Conservation (phyloP, 2,113 vertebrate genomes). For the Actenoides lindsayi region DNA sequence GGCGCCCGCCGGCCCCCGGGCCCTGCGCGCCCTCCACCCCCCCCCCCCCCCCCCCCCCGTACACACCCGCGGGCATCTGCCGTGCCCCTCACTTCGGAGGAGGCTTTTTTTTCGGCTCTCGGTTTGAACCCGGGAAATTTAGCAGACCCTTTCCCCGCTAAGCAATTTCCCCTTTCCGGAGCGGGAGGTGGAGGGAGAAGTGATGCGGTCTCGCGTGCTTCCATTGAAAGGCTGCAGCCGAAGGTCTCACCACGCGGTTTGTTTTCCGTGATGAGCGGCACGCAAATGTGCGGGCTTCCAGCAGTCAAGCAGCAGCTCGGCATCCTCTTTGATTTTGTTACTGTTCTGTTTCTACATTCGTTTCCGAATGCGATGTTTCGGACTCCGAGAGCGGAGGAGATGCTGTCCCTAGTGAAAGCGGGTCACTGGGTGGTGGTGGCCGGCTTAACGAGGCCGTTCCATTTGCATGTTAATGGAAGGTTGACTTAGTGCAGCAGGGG, state of each 20-base stretch:
- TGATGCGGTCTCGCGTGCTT: conserved; percentile 27
- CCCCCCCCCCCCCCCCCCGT: no score
- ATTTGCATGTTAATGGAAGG: conserved; percentile 82
- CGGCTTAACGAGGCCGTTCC: conserved; percentile 72
- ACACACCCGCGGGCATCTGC: no score
- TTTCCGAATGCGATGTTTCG: neutral
- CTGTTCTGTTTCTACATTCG: accelerated
- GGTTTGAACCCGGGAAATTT: neutral
- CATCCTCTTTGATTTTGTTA: neutral
- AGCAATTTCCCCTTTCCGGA: conserved; percentile 1
- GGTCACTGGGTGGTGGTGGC: conserved; percentile 67
- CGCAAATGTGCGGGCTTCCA: conserved; percentile 20
- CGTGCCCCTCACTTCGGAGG: neutral
- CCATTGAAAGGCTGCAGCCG: conserved; percentile 1
- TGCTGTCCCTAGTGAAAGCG: conserved; percentile 42
- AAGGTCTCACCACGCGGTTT: conserved; percentile 32
- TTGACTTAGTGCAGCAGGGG: conserved; percentile 69
- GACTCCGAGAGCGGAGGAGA: conserved; percentile 12
- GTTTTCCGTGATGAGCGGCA: neutral
- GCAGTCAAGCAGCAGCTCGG: conserved; percentile 3
- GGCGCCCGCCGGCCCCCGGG: no score
- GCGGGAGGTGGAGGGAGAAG: neutral
- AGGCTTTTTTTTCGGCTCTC: neutral
- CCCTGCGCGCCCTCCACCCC: no score
- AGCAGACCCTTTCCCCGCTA: neutral